These are phyloP conservation scores for Phylloscopus trochilus DNA, from an alignment of 2,113 vertebrate genomes.

Conservation along the genomic window DNA sequence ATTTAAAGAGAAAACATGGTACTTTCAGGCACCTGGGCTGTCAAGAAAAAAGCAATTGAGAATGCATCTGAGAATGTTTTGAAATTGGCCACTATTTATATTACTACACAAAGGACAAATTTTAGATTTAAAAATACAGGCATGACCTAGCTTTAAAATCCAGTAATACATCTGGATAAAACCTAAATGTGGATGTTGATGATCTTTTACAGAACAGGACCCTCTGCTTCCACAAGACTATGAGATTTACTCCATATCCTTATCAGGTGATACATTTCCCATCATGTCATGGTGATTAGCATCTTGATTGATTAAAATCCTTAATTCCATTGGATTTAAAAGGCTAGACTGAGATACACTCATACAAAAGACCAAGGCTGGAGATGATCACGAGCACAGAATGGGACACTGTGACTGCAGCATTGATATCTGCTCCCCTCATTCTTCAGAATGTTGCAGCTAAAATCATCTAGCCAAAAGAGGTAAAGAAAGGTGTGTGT, in stretches of 20 bases:
- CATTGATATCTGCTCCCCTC: not conserved
- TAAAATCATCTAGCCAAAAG: not conserved
- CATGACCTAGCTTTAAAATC: not conserved
- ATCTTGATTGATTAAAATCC: conserved; percentile 19
- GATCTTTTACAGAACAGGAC: not conserved
- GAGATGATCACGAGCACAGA: not conserved
- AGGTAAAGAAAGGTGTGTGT: not conserved
- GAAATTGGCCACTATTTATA: not conserved
- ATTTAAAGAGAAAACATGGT: not conserved
- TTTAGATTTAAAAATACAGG: not conserved
- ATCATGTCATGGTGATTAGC: not conserved
- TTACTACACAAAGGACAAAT: not conserved
- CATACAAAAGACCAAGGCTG: not conserved
- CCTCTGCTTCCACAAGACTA: not conserved
- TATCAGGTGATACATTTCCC: not conserved
- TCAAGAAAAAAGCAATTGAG: not conserved
- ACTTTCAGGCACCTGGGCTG: not conserved
- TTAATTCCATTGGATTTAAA: conserved; percentile 17
- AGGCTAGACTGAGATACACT: not conserved
- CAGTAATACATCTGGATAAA: not conserved
- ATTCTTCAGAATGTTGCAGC: not conserved
- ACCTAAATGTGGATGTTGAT: not conserved
- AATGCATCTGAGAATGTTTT: not conserved
- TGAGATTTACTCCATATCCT: not conserved
- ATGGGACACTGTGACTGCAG: accelerated